Conservation (phyloP, 1,140 invertebrate species). For the Pteromalus puparum region DNA sequence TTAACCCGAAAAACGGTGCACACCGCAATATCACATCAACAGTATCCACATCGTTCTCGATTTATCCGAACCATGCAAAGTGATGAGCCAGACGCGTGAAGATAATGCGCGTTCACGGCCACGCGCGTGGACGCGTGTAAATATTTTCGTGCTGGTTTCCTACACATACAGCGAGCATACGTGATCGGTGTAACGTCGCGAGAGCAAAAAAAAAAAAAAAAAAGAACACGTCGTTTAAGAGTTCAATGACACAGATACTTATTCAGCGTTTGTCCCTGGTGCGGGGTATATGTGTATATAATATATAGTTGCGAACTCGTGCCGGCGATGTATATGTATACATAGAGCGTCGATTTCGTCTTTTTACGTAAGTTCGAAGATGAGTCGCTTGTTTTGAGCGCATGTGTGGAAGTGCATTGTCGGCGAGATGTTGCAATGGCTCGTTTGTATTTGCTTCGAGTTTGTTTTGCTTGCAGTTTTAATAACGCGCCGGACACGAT, state of each 20-base stretch:
- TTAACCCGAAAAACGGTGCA: too few species aligned
- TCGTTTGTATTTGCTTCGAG: too few species aligned
- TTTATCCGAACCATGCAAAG: not conserved
- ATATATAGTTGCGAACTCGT: not conserved
- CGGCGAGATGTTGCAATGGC: too few species aligned
- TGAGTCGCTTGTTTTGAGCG: too few species aligned
- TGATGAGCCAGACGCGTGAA: not conserved
- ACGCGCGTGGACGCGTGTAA: not conserved
- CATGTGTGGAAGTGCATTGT: too few species aligned
- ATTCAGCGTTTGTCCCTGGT: not conserved
- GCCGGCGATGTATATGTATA: not conserved
- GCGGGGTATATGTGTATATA: not conserved
- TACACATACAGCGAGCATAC: not conserved
- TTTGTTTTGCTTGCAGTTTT: too few species aligned
- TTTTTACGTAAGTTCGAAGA: too few species aligned
- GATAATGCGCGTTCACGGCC: not conserved
- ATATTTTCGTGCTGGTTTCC: not conserved
- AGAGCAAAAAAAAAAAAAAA: not conserved
- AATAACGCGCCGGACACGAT: too few species aligned
- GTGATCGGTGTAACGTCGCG: not conserved
- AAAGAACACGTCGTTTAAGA: not conserved
- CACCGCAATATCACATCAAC: not conserved
- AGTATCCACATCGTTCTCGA: not conserved
- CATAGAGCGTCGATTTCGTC: not conserved
- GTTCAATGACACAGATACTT: constrained; percentile 15